A percentile compares a stretch with the other conserved stretches of the same genome.
These are phyloP conservation scores for Copidosoma aretas DNA, from an alignment of 2,888 invertebrate species.

Conservation along the genomic window DNA sequence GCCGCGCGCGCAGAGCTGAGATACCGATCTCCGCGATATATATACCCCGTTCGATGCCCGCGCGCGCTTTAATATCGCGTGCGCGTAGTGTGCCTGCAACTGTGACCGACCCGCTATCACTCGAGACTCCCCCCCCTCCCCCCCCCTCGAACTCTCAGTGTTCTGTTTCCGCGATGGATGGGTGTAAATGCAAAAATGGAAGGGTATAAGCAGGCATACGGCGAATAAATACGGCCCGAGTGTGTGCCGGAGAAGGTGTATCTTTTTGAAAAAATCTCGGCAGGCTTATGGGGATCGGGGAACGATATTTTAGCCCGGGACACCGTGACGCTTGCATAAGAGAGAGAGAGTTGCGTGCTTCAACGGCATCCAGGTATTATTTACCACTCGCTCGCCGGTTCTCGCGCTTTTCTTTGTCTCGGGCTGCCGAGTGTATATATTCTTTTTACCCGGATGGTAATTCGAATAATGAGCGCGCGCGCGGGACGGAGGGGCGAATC, in stretches of 20 bases:
- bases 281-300: slow-evolving; percentile 14
- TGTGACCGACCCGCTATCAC: not conserved
- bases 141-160: not conserved
- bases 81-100: not conserved
- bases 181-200: not conserved
- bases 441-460: not conserved
- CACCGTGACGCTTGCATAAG: slow-evolving; percentile 4
- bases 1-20: not conserved
- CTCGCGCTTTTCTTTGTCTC: not conserved
- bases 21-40: not conserved
- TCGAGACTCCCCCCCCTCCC: too few species aligned
- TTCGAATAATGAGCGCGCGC: slow-evolving; percentile 7
- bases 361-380: not conserved
- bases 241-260: slow-evolving; percentile 5
- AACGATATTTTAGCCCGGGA: slow-evolving; percentile 14
- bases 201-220: not conserved
- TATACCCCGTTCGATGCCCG: not conserved
- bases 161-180: not conserved
- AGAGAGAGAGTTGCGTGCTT: not conserved
- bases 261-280: slow-evolving; percentile 21
- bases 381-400: not conserved
- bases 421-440: not conserved
- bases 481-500: too few species aligned
- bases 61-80: not conserved
- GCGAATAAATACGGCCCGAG: not conserved